phyloP scores from a whole-genome alignment of 2,888 invertebrate species.

The Creontiades dilutus region DNA sequence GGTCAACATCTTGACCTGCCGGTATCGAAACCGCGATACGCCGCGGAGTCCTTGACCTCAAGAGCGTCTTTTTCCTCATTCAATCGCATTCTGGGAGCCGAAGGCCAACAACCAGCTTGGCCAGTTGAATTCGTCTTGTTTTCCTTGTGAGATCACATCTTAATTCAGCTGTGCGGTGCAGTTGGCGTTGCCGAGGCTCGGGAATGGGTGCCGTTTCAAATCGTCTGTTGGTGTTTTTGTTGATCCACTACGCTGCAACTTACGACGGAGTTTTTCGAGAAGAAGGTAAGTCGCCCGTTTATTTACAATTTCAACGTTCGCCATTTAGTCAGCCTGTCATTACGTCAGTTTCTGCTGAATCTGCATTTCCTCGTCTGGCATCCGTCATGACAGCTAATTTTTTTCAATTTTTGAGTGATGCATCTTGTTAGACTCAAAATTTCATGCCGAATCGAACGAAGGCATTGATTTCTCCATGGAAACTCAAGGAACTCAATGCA shows the following conservation, averaged over 20 bases:
- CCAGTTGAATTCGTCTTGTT: not conserved
- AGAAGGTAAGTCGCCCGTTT: not conserved
- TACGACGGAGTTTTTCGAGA: not conserved
- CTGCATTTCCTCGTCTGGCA: too few species aligned
- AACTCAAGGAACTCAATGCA: too few species aligned
- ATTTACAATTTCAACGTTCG: not conserved
- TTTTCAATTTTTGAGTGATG: too few species aligned
- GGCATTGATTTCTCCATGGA: too few species aligned
- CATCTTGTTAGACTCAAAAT: too few species aligned
- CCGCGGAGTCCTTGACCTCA: not conserved
- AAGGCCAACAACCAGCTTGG: not conserved
- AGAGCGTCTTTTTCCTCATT: constrained; percentile 12
- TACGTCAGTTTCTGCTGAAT: too few species aligned
- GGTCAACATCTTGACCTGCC: not conserved
- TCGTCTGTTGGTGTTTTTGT: not conserved
- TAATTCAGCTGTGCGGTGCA: not conserved
- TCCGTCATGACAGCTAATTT: too few species aligned
- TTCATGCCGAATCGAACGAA: too few species aligned
- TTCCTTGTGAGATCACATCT: not conserved
- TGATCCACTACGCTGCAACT: not conserved
- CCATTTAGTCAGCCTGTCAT: not conserved
- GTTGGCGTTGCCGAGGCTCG: not conserved
- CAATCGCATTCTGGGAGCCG: not conserved
- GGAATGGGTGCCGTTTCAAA: not conserved
- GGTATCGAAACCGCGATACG: not conserved